Evolutionary conservation across 2,888 invertebrate genomes (phyloP), one percentile per base, ranked within the genome.

Genomic region (Venusia cambrica): DNA sequence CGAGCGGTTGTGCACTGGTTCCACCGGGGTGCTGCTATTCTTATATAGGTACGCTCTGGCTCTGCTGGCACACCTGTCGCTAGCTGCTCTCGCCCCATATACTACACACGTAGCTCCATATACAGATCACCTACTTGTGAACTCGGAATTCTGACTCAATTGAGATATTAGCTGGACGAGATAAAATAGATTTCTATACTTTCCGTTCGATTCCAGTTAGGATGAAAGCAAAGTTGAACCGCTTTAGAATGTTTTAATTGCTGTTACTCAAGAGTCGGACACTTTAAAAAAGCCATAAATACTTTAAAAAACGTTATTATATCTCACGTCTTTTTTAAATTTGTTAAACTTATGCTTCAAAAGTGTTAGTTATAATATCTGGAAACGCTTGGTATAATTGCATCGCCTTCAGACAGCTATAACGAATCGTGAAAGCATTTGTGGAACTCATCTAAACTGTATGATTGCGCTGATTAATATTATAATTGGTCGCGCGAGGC

Each of bases 401-500:
- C 26, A 24, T 32, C 29, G 35, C 25, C 29, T 37, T 31, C 34
- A 21, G 32, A 25, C 10, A 31, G 24, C 29, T 34, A 26, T 29
- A 43, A 33, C 32, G 41, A 32, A 33, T 65, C 72, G 72, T 74
- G 73, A 78, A 79, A 79, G 74, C 69, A 71, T 65, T 67, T 62
- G 56, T 59, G 69, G 73, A 73, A 74, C 70, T 74, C 77, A 73
- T 73, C 73, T 73, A 53, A 60, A 64, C 62, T 64, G 68, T 76
- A 73, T 71, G 80, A 76, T 77, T 79, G 78, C 74, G 73, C 81
- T 83, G 79, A 83, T 84, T 87, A 84, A 87, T 84, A 87, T 81
- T 83, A 76, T 85, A 87, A 85, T 85, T 83, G 79, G 65, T 73
- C 63, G 72, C 66, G 73, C 78, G 79, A 71, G 73, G 74, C 73